A percentile compares a stretch with the other conserved stretches of the same genome.
Conservation (phyloP, 2,113 vertebrate species). For the Tachysurus fulvidraco region DNA sequence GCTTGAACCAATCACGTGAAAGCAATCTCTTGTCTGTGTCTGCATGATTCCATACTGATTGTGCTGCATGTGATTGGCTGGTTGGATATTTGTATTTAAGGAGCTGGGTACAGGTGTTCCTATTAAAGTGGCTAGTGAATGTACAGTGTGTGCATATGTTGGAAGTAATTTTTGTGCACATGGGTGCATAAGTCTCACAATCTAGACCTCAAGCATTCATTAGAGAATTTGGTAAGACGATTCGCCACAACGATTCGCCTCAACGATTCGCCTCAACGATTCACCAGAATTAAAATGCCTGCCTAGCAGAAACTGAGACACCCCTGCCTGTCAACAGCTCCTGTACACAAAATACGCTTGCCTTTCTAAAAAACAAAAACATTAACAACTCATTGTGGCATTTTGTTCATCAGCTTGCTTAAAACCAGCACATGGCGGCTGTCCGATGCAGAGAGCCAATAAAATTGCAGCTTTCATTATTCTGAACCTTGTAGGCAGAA, state of each 20-base stretch:
- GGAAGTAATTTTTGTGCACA: not conserved
- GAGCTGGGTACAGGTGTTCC: not conserved
- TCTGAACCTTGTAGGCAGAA: not conserved
- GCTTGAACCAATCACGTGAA: not conserved
- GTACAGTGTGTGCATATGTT: not conserved
- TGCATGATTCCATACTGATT: no score
- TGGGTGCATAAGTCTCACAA: not conserved
- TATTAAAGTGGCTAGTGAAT: not conserved
- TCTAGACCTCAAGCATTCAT: no score
- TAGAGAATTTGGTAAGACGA: not conserved
- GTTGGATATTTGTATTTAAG: not conserved
- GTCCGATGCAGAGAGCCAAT: not conserved
- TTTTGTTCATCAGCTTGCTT: not conserved
- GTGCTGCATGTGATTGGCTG: not conserved
- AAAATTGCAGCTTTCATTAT: not conserved
- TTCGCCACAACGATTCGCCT: no score
- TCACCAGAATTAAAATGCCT: no score
- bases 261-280: no score
- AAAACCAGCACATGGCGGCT: not conserved
- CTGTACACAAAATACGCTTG: no score
- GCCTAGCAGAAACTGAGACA: no score
- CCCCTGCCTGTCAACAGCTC: no score
- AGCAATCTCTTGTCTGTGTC: not conserved
- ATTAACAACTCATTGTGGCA: no score
- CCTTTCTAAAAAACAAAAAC: no score